phyloP scores from a whole-genome alignment of 2,888 invertebrate genomes.

The Uropetala carovei region DNA sequence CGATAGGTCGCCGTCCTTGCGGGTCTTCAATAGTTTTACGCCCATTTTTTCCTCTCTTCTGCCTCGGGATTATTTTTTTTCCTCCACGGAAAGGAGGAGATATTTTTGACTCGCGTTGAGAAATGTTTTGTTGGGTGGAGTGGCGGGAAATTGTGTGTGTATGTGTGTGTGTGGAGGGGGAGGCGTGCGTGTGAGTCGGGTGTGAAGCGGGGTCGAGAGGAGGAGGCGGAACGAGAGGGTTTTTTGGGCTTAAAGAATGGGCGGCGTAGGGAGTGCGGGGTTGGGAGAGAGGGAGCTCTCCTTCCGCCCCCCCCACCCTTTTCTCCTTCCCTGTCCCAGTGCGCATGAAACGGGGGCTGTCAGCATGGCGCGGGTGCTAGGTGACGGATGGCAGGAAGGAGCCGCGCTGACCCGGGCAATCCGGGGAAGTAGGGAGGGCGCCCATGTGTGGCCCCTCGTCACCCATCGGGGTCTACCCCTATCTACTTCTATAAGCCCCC shows the following conservation, averaged over 20 bases:
- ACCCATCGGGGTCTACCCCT: background rate
- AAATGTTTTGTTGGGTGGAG: background rate
- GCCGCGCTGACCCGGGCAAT: background rate
- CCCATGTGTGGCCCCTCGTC: background rate
- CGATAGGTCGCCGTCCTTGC: background rate
- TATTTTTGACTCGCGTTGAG: constrained; percentile 23
- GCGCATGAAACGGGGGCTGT: background rate
- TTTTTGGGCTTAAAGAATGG: constrained; percentile 20
- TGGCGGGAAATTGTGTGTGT: background rate
- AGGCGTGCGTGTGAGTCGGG: too few relatives aligned
- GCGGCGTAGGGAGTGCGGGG: background rate
- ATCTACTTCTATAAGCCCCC: background rate
- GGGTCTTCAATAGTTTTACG: background rate
- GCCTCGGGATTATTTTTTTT: background rate
- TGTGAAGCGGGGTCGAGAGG: too few relatives aligned
- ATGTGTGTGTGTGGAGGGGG: too few relatives aligned
- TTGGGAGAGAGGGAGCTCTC: background rate
- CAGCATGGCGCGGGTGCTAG: background rate
- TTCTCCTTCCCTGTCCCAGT: background rate
- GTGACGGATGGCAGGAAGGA: constrained; percentile 22
- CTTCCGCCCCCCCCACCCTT: background rate
- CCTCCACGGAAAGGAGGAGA: background rate
- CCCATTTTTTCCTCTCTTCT: background rate
- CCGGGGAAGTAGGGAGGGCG: background rate
- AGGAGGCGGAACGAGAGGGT: background rate